Evolutionary conservation across 2,888 invertebrate species (phyloP).

Genomic region (Maniola hyperantus): DNA sequence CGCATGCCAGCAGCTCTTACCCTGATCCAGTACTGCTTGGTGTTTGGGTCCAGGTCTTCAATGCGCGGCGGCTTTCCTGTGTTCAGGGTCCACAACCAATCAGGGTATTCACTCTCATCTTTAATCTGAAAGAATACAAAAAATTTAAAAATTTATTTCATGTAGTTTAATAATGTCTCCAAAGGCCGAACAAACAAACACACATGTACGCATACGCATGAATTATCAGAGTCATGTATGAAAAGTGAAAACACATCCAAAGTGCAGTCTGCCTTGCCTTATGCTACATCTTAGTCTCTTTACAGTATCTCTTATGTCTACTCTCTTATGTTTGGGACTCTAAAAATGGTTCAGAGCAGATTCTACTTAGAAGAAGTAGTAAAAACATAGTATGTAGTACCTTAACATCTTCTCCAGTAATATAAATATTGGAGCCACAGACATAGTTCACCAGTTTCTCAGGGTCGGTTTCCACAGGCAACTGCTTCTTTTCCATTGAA

Average conservation of each 20-base stretch:
- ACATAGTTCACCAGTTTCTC: constrained; percentile 88
- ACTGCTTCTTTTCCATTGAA: constrained; percentile 85
- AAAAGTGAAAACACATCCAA: no score
- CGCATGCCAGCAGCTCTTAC: constrained; percentile 85
- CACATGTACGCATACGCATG: no score
- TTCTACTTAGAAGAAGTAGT: no score
- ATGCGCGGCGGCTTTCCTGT: constrained; percentile 85
- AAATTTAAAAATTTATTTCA: no score
- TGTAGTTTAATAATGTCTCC: no score
- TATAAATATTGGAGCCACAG: constrained; percentile 93
- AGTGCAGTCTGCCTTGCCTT: no score
- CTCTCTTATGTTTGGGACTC: no score
- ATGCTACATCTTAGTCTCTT: no score
- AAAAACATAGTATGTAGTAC: constrained; percentile 54
- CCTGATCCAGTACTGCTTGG: constrained; percentile 91
- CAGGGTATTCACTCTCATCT: constrained; percentile 88
- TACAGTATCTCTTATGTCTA: no score
- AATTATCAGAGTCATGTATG: no score
- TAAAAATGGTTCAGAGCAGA: no score
- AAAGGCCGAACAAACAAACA: no score
- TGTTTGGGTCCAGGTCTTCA: constrained; percentile 89
- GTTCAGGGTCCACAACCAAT: constrained; percentile 93
- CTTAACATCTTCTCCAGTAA: constrained; percentile 91
- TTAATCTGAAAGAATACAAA: constrained; percentile 52
- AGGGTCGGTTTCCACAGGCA: constrained; percentile 94